Evolutionary conservation across 2,888 invertebrate species (phyloP), one percentile per base, ranked within the genome.

Genomic region (Eumerus sabulonum): DNA sequence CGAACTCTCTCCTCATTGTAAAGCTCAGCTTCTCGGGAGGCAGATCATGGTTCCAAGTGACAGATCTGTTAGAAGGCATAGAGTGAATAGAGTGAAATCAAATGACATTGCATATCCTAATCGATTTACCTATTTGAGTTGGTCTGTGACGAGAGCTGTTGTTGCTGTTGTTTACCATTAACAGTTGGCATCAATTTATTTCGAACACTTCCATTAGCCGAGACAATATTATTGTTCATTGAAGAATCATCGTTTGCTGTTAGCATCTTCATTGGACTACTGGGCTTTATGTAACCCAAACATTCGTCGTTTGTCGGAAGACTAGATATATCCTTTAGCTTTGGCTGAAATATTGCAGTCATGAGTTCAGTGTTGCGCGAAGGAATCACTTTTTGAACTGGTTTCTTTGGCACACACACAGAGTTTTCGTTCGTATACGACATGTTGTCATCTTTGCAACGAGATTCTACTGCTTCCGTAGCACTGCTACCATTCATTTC

Each of bases 1-100:
- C 96, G 82, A 96, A 95, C 88, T 97, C 97, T 83, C 97, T 91
- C 85, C 96, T 92, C 94, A 97, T 96, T 0, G 97, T 97, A 87
- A 97, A 97, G 86, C 94, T 95, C 84, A 96, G 92, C 86, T 95
- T 95, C 82, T 95, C 95, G 0, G 91, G 89, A 44, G 92, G 89
- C 82, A 92, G 88, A 84, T 94, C 94, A 84, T 93, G 93, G 84
- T 92, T 94, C 95, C 95, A 95, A 83, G 92, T 92, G 84, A 93
- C 92, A 40, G 85, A 86, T 63, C 87, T 86, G 56, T 40, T 54
- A 5, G n/a, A 27, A 48, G 3, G 7, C 27, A 27, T 27, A 27
- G 27, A 27, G 27, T 27, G 27, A 27, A 4, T 27, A 27, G 7
- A 27, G n/a, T n/a, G n/a, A n/a, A n/a, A n/a, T n/a, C 7, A 27